Percentiles rank a stretch among this genome's conserved stretches.
These are phyloP conservation scores for Rhabditoides inermis DNA, from an alignment of 2,888 invertebrate genomes.

Conservation along the genomic window DNA sequence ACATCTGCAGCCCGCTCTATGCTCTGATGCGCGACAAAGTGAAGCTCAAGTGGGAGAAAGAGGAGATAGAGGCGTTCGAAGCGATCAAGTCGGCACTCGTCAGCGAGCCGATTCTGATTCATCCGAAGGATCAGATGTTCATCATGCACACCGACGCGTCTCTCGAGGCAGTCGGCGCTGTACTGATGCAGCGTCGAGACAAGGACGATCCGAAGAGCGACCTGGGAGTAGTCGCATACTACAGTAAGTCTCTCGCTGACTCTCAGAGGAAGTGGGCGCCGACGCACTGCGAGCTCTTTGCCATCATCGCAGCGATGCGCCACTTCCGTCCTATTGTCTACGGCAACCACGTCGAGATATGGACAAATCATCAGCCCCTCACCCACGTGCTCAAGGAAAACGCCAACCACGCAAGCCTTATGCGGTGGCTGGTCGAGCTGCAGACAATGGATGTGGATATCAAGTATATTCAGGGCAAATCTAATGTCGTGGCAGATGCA, in stretches of 20 bases:
- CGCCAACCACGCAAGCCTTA: conserved; percentile 54
- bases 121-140: conserved; percentile 14
- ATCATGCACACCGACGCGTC: conserved; percentile 33
- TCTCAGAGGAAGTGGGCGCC: conserved; percentile 26
- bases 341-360: conserved; percentile 4
- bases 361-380: conserved; percentile 16
- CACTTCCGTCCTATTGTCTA: conserved; percentile 13
- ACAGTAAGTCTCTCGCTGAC: conserved; percentile 22
- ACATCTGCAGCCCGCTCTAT: conserved; percentile 7
- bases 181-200: conserved; percentile 18
- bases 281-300: conserved; percentile 30
- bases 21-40: conserved; percentile 2
- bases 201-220: conserved; percentile 10
- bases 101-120: conserved; percentile 6
- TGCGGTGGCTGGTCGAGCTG: conserved; percentile 55
- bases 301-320: conserved; percentile 20
- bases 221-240: conserved; percentile 26
- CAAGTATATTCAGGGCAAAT: conserved; percentile 53
- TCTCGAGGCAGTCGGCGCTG: conserved; percentile 33
- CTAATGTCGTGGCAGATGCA: conserved; percentile 53
- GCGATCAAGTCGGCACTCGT: not conserved
- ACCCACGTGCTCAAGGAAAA: conserved; percentile 20
- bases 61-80: conserved; percentile 5
- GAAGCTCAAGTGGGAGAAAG: conserved; percentile 4
- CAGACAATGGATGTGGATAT: conserved; percentile 53